A percentile compares a stretch with the other conserved stretches of the same genome.
Conservation (phyloP, 2,113 vertebrate genomes). For the Phylloscopus trochiloides region DNA sequence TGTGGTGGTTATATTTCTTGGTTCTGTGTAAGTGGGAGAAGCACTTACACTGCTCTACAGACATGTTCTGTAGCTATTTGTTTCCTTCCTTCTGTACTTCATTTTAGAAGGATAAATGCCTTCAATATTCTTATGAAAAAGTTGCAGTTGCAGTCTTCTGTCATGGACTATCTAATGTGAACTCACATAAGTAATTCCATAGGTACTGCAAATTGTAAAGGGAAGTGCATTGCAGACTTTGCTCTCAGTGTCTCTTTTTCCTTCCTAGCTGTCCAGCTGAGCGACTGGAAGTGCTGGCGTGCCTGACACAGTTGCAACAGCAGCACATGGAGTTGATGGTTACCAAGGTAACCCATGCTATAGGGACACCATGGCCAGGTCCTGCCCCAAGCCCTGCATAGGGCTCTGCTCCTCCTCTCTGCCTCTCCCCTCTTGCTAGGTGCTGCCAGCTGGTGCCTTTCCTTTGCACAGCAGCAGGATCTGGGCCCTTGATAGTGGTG, state of each 20-base stretch:
- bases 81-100: background rate
- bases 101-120: background rate
- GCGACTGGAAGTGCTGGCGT: constrained; percentile 71
- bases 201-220: background rate
- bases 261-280: constrained; percentile 68
- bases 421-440: background rate
- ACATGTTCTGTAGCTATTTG: background rate
- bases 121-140: background rate
- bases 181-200: background rate
- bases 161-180: background rate
- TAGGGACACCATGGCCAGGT: background rate
- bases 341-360: constrained; percentile 77
- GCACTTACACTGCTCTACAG: background rate
- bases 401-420: background rate
- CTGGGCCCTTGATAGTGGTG: background rate
- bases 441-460: background rate
- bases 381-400: background rate
- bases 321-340: constrained; percentile 46
- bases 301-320: constrained; percentile 68
- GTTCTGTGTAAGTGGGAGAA: background rate
- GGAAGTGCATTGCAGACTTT: background rate
- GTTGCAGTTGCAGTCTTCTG: background rate
- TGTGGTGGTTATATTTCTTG: background rate
- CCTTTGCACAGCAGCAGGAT: background rate
- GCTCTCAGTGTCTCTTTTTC: background rate